Evolutionary conservation across 2,888 invertebrate genomes (phyloP).

Genomic region (Strigamia maritima): DNA sequence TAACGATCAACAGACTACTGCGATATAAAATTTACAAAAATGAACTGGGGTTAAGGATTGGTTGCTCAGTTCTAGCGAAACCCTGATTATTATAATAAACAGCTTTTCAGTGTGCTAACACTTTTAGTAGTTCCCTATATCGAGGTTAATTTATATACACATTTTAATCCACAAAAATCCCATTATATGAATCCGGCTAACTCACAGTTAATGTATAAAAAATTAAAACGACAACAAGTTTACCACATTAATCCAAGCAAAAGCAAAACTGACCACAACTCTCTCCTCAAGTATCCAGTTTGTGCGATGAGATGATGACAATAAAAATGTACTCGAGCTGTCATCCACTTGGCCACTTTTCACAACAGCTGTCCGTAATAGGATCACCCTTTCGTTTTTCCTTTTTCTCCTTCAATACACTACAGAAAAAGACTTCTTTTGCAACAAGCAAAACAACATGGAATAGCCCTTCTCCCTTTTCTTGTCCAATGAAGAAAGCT

Average conservation of each 20-base stretch:
- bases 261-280: not conserved
- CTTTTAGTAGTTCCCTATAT: no score
- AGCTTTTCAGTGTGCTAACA: no score
- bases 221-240: not conserved
- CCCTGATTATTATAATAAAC: no score
- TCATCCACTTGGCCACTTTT: constrained; percentile 13
- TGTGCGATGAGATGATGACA: not conserved
- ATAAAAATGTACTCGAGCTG: constrained; percentile 13
- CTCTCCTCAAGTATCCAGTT: not conserved
- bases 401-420: not conserved
- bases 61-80: no score
- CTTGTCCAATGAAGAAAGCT: not conserved
- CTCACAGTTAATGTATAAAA: no score
- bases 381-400: not conserved
- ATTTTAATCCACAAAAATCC: no score
- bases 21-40: not conserved
- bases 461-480: not conserved
- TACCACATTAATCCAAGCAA: not conserved
- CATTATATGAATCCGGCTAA: no score
- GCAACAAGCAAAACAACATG: not conserved
- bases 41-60: no score
- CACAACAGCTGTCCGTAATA: constrained; percentile 25
- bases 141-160: no score
- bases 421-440: no score
- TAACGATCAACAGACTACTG: no score